These are phyloP conservation scores for Sebastes steindachneri DNA, from an alignment of 2,797 vertebrate species.

Conservation along the genomic window DNA sequence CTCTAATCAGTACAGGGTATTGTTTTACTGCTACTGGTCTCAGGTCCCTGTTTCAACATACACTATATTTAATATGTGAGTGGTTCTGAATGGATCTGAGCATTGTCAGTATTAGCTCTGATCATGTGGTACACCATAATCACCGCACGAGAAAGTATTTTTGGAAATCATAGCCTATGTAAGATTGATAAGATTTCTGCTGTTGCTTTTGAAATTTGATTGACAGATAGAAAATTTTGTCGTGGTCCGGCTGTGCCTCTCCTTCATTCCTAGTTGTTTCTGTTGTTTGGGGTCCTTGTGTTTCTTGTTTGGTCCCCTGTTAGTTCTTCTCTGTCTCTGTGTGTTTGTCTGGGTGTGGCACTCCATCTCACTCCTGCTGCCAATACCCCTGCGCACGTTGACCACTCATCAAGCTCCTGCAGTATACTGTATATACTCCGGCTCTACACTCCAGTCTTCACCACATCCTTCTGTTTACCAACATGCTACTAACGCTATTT, in stretches of 20 bases:
- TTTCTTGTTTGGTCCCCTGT: not conserved
- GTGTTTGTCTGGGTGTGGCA: not conserved
- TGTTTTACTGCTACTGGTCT: too few relatives aligned
- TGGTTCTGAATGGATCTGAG: too few relatives aligned
- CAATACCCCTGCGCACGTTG: not conserved
- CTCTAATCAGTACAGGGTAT: too few relatives aligned
- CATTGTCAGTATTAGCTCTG: too few relatives aligned
- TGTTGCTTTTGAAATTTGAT: too few relatives aligned
- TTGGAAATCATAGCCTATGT: too few relatives aligned
- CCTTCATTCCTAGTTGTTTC: not conserved
- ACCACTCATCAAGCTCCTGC: not conserved
- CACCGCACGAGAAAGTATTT: too few relatives aligned
- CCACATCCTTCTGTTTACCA: not conserved
- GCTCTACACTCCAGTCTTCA: not conserved
- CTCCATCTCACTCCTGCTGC: not conserved
- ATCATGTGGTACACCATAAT: too few relatives aligned
- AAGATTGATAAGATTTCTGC: too few relatives aligned
- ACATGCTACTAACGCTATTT: not conserved
- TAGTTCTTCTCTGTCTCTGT: not conserved
- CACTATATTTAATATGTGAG: too few relatives aligned
- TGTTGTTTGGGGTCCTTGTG: not conserved
- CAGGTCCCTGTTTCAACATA: too few relatives aligned
- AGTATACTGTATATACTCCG: too few relatives aligned
- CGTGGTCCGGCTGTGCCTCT: not conserved
- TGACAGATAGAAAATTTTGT: not conserved